These are phyloP conservation scores for Trissoscelio sp. DNA, from an alignment of 2,888 invertebrate genomes.

Conservation along the genomic window DNA sequence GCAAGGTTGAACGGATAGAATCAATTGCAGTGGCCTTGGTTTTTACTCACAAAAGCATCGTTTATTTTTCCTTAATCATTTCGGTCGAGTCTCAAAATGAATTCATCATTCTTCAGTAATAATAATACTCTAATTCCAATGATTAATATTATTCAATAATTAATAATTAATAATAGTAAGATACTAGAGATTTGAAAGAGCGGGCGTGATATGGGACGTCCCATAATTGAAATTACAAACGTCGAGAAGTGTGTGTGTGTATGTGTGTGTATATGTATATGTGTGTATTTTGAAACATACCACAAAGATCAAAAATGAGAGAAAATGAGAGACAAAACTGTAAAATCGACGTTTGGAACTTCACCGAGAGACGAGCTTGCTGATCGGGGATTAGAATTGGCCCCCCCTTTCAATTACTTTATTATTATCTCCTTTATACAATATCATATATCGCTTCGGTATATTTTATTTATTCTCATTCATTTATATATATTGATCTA, in stretches of 20 bases:
- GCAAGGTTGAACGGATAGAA: conserved; percentile 69
- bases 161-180: conserved; percentile 78
- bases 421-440: conserved; percentile 61
- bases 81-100: conserved; percentile 81
- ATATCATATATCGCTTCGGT: conserved; percentile 69
- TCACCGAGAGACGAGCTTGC: conserved; percentile 69
- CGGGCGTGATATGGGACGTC: conserved; percentile 78
- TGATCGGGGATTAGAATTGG: too few relatives aligned
- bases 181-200: conserved; percentile 77
- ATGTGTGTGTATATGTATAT: too few relatives aligned
- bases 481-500: conserved; percentile 45
- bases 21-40: conserved; percentile 71
- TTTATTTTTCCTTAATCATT: conserved; percentile 82
- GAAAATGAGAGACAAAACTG: conserved; percentile 1
- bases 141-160: conserved; percentile 73
- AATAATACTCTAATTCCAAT: conserved; percentile 80
- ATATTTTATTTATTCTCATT: conserved; percentile 40
- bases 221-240: conserved; percentile 80
- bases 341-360: conserved; percentile 73
- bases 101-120: conserved; percentile 82
- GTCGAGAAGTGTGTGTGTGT: conserved; percentile 69
- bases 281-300: too few relatives aligned
- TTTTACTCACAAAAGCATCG: conserved; percentile 83
- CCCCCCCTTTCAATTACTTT: conserved; percentile 50
- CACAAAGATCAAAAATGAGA: too few relatives aligned